Conservation (phyloP, 2,888 invertebrate genomes). For the Morinoia aosen region DNA sequence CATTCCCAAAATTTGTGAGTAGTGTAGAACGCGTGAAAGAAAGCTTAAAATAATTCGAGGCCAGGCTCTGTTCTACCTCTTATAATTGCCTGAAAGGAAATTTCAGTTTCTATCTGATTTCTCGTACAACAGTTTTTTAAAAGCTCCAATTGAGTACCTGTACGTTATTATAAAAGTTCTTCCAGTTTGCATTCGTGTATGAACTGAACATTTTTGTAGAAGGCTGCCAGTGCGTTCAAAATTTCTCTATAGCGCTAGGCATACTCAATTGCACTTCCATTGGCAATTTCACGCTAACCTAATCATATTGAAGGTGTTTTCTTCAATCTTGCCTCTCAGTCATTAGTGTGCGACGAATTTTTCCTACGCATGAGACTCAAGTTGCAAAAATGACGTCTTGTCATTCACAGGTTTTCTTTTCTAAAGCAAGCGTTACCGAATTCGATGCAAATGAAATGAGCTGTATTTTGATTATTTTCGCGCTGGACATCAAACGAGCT, state of each 20-base stretch:
- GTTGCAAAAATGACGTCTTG: no score
- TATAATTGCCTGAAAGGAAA: neutral
- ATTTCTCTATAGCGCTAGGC: no score
- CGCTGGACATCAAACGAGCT: no score
- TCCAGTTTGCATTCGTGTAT: neutral
- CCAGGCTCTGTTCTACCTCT: neutral
- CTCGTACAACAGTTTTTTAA: neutral
- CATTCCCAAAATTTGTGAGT: neutral
- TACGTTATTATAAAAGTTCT: neutral
- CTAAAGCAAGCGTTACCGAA: no score
- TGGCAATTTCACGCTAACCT: no score
- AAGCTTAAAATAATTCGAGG: neutral
- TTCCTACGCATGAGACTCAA: no score
- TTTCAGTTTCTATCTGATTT: neutral
- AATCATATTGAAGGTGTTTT: no score
- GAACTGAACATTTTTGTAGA: neutral
- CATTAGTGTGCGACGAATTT: neutral
- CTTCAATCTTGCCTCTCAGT: neutral
- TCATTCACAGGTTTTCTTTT: no score
- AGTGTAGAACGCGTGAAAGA: neutral
- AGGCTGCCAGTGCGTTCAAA: no score
- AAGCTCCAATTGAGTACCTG: neutral
- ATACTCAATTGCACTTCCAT: no score
- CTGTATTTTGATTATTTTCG: no score
- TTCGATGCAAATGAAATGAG: no score